These are phyloP conservation scores for Latheticus oryzae DNA, from an alignment of 2,888 invertebrate genomes.

Conservation along the genomic window DNA sequence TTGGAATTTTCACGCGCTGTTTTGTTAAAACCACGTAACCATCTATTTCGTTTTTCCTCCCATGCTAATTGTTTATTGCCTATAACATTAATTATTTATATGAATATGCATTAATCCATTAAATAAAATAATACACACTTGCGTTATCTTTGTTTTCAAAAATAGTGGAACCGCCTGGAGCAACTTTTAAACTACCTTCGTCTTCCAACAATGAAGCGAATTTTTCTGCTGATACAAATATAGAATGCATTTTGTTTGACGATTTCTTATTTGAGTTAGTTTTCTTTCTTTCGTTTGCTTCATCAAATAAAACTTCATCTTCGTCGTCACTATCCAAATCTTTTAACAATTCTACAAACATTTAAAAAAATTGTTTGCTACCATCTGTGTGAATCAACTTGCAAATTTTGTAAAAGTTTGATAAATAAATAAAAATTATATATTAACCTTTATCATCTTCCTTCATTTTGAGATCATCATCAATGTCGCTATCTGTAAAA, in stretches of 20 bases:
- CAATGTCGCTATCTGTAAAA: too few species aligned
- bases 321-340: conserved; percentile 60
- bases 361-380: too few species aligned
- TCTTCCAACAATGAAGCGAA: conserved; percentile 91
- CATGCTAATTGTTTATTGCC: conserved; percentile 81
- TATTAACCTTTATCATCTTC: conserved; percentile 65
- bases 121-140: conserved; percentile 63
- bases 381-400: neutral
- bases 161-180: conserved; percentile 75
- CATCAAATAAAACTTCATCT: conserved; percentile 62
- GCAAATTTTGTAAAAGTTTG: conserved; percentile 12
- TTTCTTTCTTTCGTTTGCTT: conserved; percentile 46
- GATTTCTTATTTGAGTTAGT: conserved; percentile 51
- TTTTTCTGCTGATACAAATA: conserved; percentile 89
- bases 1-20: conserved; percentile 46
- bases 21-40: conserved; percentile 23
- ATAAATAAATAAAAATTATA: conserved; percentile 39
- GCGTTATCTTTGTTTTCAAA: conserved; percentile 83
- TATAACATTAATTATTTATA: too few species aligned
- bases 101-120: too few species aligned
- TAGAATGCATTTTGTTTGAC: conserved; percentile 68
- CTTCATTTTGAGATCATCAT: conserved; percentile 60
- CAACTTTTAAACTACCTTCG: conserved; percentile 72
- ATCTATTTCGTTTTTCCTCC: conserved; percentile 75
- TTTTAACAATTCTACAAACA: conserved; percentile 44